Evolutionary conservation across 1,140 invertebrate species (phyloP).

Genomic region (Bursaphelenchus mucronatus): DNA sequence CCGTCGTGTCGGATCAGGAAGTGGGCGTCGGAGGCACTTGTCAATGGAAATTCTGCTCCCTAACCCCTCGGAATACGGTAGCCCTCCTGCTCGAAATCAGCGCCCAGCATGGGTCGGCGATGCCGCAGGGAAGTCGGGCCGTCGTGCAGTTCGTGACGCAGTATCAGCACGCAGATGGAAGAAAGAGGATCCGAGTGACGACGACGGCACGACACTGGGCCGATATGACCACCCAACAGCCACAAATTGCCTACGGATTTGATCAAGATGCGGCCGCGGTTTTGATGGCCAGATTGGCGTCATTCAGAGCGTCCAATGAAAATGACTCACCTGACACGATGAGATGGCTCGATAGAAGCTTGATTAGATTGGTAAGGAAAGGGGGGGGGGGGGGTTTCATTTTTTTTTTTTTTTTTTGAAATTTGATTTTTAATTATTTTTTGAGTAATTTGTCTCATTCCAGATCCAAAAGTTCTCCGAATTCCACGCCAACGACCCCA

Average conservation of each 20-base stretch:
- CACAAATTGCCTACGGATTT: conserved; percentile 71
- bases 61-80: conserved; percentile 85
- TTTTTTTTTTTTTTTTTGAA: conserved; percentile 19
- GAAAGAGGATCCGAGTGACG: conserved; percentile 87
- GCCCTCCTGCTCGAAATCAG: conserved; percentile 95
- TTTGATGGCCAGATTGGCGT: conserved; percentile 90
- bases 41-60: conserved; percentile 95
- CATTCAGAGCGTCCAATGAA: conserved; percentile 83
- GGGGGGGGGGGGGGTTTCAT: too few species aligned
- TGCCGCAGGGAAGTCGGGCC: conserved; percentile 88
- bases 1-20: conserved; percentile 85
- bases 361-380: conserved; percentile 83
- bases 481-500: conserved; percentile 92
- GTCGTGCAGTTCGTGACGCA: conserved; percentile 98
- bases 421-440: conserved; percentile 32
- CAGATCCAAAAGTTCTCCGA: conserved; percentile 99
- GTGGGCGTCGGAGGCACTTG: conserved; percentile 92
- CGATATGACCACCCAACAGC: conserved; percentile 62
- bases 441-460: conserved; percentile 60
- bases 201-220: conserved; percentile 87
- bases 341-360: conserved; percentile 93
- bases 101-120: conserved; percentile 85
- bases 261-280: conserved; percentile 76
- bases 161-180: conserved; percentile 94
- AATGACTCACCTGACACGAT: conserved; percentile 94